Percentiles rank a stretch among this genome's conserved stretches.
Conservation (phyloP, 2,797 vertebrate genomes). For the Oreochromis mossambicus region DNA sequence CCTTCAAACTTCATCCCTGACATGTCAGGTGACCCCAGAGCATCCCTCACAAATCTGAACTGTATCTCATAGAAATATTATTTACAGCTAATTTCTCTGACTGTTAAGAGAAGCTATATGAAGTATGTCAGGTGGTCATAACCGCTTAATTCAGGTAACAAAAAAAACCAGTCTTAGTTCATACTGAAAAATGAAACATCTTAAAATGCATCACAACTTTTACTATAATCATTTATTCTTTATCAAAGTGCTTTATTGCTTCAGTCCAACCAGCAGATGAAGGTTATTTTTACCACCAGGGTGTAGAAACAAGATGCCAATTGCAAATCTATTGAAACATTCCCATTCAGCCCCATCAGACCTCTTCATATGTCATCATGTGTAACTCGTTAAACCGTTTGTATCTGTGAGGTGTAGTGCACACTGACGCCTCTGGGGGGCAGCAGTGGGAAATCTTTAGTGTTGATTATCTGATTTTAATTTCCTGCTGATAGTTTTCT, state of each 20-base stretch:
- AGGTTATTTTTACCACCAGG: background rate
- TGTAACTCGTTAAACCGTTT: background rate
- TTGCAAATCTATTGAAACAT: background rate
- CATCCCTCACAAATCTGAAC: background rate
- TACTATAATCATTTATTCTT: background rate
- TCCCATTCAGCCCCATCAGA: background rate
- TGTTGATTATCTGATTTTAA: background rate
- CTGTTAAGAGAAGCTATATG: too few species aligned
- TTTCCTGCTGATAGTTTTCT: background rate
- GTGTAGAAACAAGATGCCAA: background rate
- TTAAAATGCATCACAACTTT: background rate
- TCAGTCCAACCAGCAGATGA: background rate
- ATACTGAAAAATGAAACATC: too few species aligned
- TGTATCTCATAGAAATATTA: too few species aligned
- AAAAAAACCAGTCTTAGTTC: too few species aligned
- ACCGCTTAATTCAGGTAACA: too few species aligned
- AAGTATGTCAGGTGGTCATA: too few species aligned
- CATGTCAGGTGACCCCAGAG: background rate
- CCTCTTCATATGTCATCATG: background rate
- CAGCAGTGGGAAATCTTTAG: background rate
- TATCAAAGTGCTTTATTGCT: background rate
- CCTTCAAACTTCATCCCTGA: background rate
- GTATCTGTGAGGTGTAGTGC: background rate
- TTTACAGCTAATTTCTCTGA: too few species aligned
- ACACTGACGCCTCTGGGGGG: background rate